These are phyloP conservation scores for Geotrypetes seraphini DNA, from an alignment of 2,797 vertebrate genomes.

Conservation along the genomic window DNA sequence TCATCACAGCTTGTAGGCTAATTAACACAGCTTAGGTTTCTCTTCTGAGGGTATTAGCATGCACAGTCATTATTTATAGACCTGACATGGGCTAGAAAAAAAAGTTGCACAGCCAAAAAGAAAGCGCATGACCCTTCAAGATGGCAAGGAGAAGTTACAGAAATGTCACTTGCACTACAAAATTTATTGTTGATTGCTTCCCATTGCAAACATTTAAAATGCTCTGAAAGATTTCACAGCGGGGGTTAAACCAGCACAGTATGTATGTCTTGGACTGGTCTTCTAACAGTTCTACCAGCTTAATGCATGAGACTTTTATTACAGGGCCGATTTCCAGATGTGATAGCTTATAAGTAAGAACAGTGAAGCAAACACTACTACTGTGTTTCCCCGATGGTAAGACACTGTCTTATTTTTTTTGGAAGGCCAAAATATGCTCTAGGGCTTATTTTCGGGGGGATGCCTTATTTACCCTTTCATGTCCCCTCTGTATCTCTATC, in stretches of 20 bases:
- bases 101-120: constrained; percentile 8
- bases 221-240: not conserved
- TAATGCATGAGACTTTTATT: no score
- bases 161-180: not conserved
- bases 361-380: no score
- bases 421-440: no score
- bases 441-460: no score
- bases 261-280: no score
- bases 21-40: constrained; percentile 3
- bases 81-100: constrained; percentile 12
- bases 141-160: no score
- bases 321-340: no score
- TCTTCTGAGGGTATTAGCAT: not conserved
- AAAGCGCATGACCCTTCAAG: not conserved
- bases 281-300: not conserved
- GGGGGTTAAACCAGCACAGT: not conserved
- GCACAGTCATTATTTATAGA: constrained; percentile 17
- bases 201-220: not conserved
- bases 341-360: no score
- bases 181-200: not conserved
- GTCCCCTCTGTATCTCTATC: no score
- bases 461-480: no score
- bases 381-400: no score
- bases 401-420: no score
- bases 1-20: constrained; percentile 15